phyloP scores from a whole-genome alignment of 2,797 vertebrate species.

The Notolabrus celidotus region DNA sequence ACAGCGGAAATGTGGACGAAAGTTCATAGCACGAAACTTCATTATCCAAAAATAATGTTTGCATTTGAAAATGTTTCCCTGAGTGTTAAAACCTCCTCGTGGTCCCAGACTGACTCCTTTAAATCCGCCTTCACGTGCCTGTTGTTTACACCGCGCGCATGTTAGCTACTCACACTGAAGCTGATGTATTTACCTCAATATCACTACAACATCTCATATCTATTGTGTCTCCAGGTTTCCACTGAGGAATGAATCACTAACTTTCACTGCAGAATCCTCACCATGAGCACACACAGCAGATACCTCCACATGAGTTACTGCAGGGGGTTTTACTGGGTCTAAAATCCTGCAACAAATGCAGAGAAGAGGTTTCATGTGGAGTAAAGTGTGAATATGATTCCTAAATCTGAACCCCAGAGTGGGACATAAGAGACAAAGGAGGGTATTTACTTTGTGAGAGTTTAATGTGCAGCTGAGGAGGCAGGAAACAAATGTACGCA shows the following conservation, averaged over 20 bases:
- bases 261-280: background rate
- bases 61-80: conserved; percentile 26
- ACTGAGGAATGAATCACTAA: background rate
- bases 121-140: background rate
- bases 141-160: conserved; percentile 33
- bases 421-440: background rate
- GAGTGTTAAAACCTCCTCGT: background rate
- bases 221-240: conserved; percentile 16
- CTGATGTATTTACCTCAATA: conserved; percentile 43
- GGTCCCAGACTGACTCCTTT: background rate
- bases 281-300: background rate
- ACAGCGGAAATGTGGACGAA: conserved; percentile 83
- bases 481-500: background rate
- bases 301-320: conserved; percentile 1
- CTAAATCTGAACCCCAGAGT: background rate
- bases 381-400: background rate
- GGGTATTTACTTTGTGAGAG: background rate
- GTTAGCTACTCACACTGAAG: conserved; percentile 60
- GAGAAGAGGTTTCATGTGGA: conserved; percentile 23
- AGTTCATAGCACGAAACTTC: conserved; percentile 81
- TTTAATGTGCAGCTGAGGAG: background rate
- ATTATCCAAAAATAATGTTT: conserved; percentile 65
- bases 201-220: conserved; percentile 41
- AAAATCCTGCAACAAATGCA: conserved; percentile 28
- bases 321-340: conserved; percentile 6